Evolutionary conservation across 2,888 invertebrate genomes (phyloP), one percentile per base, ranked within the genome.

Genomic region (Pristionchus arcanus): DNA sequence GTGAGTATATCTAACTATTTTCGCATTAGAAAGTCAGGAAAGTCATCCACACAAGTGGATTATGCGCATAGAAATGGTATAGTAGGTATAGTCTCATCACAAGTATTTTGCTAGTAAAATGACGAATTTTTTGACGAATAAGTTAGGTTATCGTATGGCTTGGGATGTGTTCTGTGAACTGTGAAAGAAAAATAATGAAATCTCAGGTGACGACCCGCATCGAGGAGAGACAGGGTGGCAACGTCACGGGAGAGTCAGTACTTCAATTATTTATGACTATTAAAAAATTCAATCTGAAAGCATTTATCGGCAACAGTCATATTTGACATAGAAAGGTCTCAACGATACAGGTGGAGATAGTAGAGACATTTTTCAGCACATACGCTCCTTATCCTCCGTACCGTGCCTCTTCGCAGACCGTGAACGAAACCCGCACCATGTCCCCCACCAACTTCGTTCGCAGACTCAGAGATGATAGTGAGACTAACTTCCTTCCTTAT

Each of bases 401-500:
- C 91, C 93, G 92, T 87, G 90, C 92, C 0, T 86, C 90, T 28
- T 91, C 90, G 34, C 59, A 71, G 71, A 63, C 71, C 31, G 74
- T 66, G 0, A 49, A 85, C 25, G 87, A 90, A n/a, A 66, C 92
- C 4, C 91, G 92, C 59, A 90, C 92, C 31, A 91, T 92, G 31
- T 92, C 93, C 9, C 94, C 94, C 25, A 93, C 92, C 90, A 93
- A 94, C 77, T 95, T 95, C 90, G 95, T 94, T 42, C 93, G 93
- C 15, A 94, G 94, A 91, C 91, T 95, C 34, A 92, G 95, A 55
- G 94, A 95, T 91, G 94, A 95, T 84, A 94, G 95, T 95, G 83
- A 91, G 81, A 3, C 3, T 16, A 19, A 5, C 0, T 19, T 21
- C 37, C 42, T 9, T 13, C 42, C n/a, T n/a, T n/a, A n/a, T n/a